These are phyloP conservation scores for Metopia argyrocephala DNA, from an alignment of 2,888 invertebrate genomes.

Conservation along the genomic window DNA sequence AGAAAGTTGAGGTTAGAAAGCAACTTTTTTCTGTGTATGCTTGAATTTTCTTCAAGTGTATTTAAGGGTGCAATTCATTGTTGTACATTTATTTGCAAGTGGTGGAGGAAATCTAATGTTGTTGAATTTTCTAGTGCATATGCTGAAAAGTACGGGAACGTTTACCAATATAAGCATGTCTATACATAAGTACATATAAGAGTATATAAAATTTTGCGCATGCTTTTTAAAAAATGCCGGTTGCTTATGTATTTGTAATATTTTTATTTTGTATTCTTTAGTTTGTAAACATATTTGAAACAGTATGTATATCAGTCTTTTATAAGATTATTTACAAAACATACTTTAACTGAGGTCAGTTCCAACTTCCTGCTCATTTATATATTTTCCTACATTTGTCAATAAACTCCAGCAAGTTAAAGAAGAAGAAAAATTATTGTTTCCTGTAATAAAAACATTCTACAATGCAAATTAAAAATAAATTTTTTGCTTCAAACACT, in stretches of 20 bases:
- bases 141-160: too few species aligned
- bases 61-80: conserved; percentile 1
- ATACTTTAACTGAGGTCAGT: conserved; percentile 35
- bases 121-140: not conserved
- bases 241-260: conserved; percentile 10
- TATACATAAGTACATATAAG: too few species aligned
- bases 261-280: not conserved
- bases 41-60: conserved; percentile 1
- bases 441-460: too few species aligned
- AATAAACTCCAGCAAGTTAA: too few species aligned
- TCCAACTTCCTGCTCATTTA: conserved; percentile 10
- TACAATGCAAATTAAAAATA: too few species aligned
- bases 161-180: too few species aligned
- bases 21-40: too few species aligned
- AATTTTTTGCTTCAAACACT: too few species aligned
- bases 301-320: not conserved
- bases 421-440: too few species aligned
- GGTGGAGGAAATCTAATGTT: not conserved
- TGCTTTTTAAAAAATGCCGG: conserved; percentile 42
- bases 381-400: not conserved
- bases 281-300: not conserved
- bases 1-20: too few species aligned
- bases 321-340: not conserved
- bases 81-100: too few species aligned
- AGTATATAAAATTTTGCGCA: conserved; percentile 34